Base-by-base conservation (phyloP, 2,113 vertebrate species). In the Tachycineta bicolor region DNA sequence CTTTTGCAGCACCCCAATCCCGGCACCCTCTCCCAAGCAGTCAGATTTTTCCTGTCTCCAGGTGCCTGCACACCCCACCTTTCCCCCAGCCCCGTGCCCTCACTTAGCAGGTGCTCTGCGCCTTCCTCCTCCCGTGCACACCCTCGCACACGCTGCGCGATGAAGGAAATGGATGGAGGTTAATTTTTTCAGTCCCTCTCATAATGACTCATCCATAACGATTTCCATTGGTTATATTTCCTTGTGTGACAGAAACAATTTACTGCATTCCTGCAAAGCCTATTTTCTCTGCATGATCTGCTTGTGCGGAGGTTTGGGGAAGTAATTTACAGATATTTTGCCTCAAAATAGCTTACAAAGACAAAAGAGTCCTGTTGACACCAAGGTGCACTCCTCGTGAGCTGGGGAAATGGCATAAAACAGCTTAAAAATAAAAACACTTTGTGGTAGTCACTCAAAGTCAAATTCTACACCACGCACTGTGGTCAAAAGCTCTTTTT, bases 211-310 rank as follows among this genome's bases (percentile, higher is more conserved):
- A 97, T 98, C 97, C 96, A 96, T 98, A 98, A 97, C 76, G 83
- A 96, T 98, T 98, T 97, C 97, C 96, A 94, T 94, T 96, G 96
- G 97, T 95, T 98, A 95, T 97, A 97, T 97, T 98, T 98, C 97
- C 97, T 98, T 97, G 97, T 97, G 98, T 97, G 98, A 98, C 98
- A 98, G 97, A 98, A 98, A 98, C 97, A 98, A 98, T 98, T 98
- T 98, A 97, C 98, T 97, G 97, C 94, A 85, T 98, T 98, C 97
- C 93, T 97, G 95, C 97, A 96, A 98, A 98, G 97, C 97, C 98
- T 97, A 98, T 98, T 98, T 98, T 98, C 98, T 98, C 98, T 98
- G 98, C 97, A 69, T 98, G 98, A 98, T 97, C 98, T 96, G 92
- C 97, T 98, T 95, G 97, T 97, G 95, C 67, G 94, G 97, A 97